Evolutionary conservation across 2,797 vertebrate genomes (phyloP), one percentile per base, ranked within the genome.

Genomic region (Podarcis lilfordi): DNA sequence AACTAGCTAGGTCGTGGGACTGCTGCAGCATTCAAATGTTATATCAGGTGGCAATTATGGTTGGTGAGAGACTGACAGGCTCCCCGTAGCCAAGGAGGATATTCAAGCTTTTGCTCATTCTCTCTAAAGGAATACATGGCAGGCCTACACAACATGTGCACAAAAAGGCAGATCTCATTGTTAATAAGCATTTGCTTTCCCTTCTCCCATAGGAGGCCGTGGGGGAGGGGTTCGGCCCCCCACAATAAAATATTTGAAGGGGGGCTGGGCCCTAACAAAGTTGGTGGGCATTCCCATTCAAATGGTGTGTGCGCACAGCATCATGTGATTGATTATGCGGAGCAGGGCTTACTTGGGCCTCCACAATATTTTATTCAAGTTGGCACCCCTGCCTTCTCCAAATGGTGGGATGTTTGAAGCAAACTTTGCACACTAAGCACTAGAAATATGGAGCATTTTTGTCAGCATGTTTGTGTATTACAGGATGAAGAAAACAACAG

Each of bases 1-100:
- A 6, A 4, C 89, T 87, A 86, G 11, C 61, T 35, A 71, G 80
- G 64, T 27, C 15, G 1, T 61, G 61, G 66, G 21, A 0, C 0
- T 5, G 82, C 68, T 83, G 89, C 43, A 43, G 11, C 80, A 85
- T 86, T 87, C 81, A 27, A 84, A 76, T 77, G 74, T 84, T 89
- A 91, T 85, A 82, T 32, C 61, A 37, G 82, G 74, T 77, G 27
- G 88, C 79, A 92, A 85, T 0, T 86, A 80, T 59, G 50, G 23
- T 88, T 81, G 45, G 23, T 61, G 43, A 86, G 82, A 89, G 87
- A 2, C 15, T 50, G 29, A 32, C 32, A 40, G 19, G 45, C 6
- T 78, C 45, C 37, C 40, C 40, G n/a, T 59, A 40, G 45, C 43
- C 81, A 59, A 35, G 35, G 27, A 81, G 50, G 45, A 21, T 40